Evolutionary conservation across 2,113 vertebrate species (phyloP), one percentile per base, ranked within the genome.

Genomic region (Caranx melampygus): DNA sequence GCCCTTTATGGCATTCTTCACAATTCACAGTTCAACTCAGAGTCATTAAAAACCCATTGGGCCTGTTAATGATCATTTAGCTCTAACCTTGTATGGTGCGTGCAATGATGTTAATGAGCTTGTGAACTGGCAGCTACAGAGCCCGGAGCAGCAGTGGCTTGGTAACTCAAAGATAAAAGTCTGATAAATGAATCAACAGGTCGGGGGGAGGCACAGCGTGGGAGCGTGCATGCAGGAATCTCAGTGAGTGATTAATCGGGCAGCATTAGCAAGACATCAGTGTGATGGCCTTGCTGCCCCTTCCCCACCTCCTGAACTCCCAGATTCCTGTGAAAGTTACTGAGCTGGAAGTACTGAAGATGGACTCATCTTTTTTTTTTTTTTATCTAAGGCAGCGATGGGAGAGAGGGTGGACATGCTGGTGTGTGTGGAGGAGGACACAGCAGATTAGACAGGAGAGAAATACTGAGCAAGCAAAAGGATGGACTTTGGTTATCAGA

Each of bases 11-110:
- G 64, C 8, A 54, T n/a, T 78, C 16, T 61, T 71, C 47, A 78
- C 34, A 69, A 67, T 76, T 79, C 55, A 18, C 55, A 18, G 58
- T 67, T 75, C 44, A 40, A 51, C 18, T 51, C 20, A 20, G 16
- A 7, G 47, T 47, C 73, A 86, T 88, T 88, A 88, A 89, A 90
- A 90, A 35, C 47, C 63, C 14, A 81, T 86, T 80, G 68, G 21
- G 62, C 21, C 57, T n/a, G 26, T 20, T 80, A 74, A 79, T 61
- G 76, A 66, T 58, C 34, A 37, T 34, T 65, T 60, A 66, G 34
- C 78, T 76, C 67, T 78, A 78, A 83, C 59, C 57, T 71, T 67
- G 74, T 80, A 68, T 69, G 58, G 21, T 69, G 67, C 63, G 31
- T 58, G 37, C 78, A 68, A 89, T 83, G 45, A 83, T 33, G 21